Percentiles rank a stretch among this genome's conserved stretches.
These are phyloP conservation scores for Dendrolimus pini DNA, from an alignment of 2,888 invertebrate species.

Conservation along the genomic window DNA sequence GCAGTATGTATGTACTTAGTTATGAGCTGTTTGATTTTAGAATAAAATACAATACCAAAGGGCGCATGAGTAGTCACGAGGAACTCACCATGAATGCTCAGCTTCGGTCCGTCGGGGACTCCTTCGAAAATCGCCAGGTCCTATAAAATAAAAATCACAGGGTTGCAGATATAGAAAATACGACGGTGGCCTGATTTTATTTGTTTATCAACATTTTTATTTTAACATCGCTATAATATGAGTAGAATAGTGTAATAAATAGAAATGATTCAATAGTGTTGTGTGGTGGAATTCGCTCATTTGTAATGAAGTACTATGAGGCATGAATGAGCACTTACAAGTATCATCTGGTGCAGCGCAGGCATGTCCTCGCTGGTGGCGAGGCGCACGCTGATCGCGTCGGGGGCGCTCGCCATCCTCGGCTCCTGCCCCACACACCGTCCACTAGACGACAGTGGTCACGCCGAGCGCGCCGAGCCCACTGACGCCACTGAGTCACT, in stretches of 20 bases:
- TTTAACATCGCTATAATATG: too few relatives aligned
- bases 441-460: not conserved
- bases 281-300: too few relatives aligned
- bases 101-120: constrained; percentile 76
- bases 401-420: not conserved
- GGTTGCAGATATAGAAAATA: too few relatives aligned
- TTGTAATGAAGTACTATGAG: not conserved
- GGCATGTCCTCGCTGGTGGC: constrained; percentile 41
- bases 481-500: not conserved
- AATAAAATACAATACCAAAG: too few relatives aligned
- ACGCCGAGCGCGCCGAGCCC: not conserved
- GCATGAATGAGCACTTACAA: constrained; percentile 29
- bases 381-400: constrained; percentile 27
- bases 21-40: too few relatives aligned
- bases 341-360: constrained; percentile 38
- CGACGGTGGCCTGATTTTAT: too few relatives aligned
- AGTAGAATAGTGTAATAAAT: too few relatives aligned
- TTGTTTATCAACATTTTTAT: too few relatives aligned
- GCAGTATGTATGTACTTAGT: too few relatives aligned
- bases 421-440: not conserved
- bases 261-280: too few relatives aligned
- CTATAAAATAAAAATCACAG: constrained; percentile 37
- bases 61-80: too few relatives aligned
- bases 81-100: constrained; percentile 65
- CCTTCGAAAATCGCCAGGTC: constrained; percentile 82